Evolutionary conservation across 2,113 vertebrate genomes (phyloP), one percentile per base, ranked within the genome.

Genomic region (Falco punctatus): DNA sequence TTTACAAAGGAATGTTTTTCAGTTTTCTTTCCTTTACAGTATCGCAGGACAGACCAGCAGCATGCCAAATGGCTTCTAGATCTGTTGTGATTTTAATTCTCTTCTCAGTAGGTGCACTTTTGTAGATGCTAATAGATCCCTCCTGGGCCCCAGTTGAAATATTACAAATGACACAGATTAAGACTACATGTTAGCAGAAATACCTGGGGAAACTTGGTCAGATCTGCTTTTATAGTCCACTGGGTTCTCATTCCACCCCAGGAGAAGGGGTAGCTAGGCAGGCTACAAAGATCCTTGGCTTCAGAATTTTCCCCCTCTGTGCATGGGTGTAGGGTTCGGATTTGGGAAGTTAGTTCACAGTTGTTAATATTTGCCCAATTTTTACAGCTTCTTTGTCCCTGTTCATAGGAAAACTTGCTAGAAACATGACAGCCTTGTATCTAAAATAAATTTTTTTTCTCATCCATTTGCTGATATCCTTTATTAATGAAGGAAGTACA

Each of bases 51-150:
- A 65, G 77, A 35, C 28, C 65, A 96, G 59, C 54, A 73, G 49
- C 57, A 51, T 81, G 77, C 78, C 61, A 95, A 83, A 92, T 80
- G 46, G 69, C 87, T 95, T 70, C 73, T 62, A 83, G 57, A 86
- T 86, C 26, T 94, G 65, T 94, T 84, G 48, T 90, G 80, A 75
- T 90, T 96, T 95, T 95, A 97, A 95, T 96, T 97, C 88, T 62
- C 24, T 80, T 84, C 66, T 82, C 52, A 66, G 23, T 58, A 74
- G 32, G 38, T 72, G 49, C 35, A 54, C 48, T 93, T 92, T 24
- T 81, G 40, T 93, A 52, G 23, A 54, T 96, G 83, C 83, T 88
- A 74, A 24, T 69, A 75, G 61, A 89, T 87, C 57, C 65, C 66
- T 77, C 85, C 92, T 96, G 86, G 85, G 86, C 46, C 46, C 71